Evolutionary conservation across 2,888 invertebrate species (phyloP).

Genomic region (Microctonus hyperodae): DNA sequence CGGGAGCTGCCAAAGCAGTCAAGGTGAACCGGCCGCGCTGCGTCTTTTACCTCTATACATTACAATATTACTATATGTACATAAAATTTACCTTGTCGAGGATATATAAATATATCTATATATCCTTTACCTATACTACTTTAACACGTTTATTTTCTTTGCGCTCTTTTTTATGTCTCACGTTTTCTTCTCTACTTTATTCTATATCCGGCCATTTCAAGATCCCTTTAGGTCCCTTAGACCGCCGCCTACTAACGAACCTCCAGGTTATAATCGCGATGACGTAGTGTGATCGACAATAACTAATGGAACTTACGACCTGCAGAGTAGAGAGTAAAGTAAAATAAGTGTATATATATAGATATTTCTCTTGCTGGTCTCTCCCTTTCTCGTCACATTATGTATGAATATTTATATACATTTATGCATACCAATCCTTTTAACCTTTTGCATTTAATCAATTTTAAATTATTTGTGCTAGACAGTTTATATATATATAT

Average conservation of each 20-base stretch:
- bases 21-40: slow-evolving; percentile 61
- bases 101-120: too few relatives aligned
- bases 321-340: background rate
- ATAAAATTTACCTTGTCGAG: slow-evolving; percentile 12
- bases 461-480: background rate
- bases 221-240: slow-evolving; percentile 17
- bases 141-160: slow-evolving; percentile 31
- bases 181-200: slow-evolving; percentile 9
- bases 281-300: slow-evolving; percentile 28
- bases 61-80: slow-evolving; percentile 3
- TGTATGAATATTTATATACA: background rate
- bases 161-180: slow-evolving; percentile 9
- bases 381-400: background rate
- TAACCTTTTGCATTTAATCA: background rate
- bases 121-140: slow-evolving; percentile 6
- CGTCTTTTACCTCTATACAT: slow-evolving; percentile 24
- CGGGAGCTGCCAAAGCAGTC: slow-evolving; percentile 48
- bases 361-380: background rate
- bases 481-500: background rate
- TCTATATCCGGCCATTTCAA: background rate
- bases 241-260: slow-evolving; percentile 34
- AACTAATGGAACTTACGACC: slow-evolving; percentile 29
- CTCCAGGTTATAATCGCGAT: slow-evolving; percentile 28
- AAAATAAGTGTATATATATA: background rate
- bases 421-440: background rate